A percentile compares a stretch with the other conserved stretches of the same genome.
Evolutionary conservation across 2,888 invertebrate genomes (phyloP).

Genomic region (Polymixis lichenea): DNA sequence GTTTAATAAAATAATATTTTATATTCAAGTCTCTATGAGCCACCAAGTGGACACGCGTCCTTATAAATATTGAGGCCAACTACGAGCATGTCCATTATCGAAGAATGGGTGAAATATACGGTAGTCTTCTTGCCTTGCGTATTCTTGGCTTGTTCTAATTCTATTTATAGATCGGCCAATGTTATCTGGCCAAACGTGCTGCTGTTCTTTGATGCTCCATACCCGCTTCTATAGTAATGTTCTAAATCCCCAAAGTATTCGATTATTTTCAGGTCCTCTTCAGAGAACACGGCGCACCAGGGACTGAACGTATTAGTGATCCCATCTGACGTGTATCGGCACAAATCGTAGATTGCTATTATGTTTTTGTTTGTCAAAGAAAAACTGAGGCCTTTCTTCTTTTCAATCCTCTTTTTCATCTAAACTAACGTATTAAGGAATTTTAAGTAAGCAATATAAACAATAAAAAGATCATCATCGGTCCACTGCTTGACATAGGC

Average conservation of each 20-base stretch:
- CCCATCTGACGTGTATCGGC: slow-evolving; percentile 93
- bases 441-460: too few species aligned
- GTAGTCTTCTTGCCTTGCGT: slow-evolving; percentile 85
- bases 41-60: slow-evolving; percentile 90
- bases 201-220: slow-evolving; percentile 84
- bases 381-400: slow-evolving; percentile 83
- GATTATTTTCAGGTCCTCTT: slow-evolving; percentile 93
- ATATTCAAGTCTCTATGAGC: slow-evolving; percentile 90
- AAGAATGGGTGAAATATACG: slow-evolving; percentile 92
- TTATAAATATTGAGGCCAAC: slow-evolving; percentile 92
- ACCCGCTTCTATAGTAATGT: slow-evolving; percentile 91
- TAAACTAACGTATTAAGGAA: neutral
- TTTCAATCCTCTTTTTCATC: slow-evolving; percentile 85
- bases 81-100: slow-evolving; percentile 91
- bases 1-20: too few species aligned
- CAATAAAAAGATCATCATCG: too few species aligned
- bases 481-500: too few species aligned
- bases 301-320: slow-evolving; percentile 86
- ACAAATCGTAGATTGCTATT: slow-evolving; percentile 93
- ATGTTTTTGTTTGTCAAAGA: slow-evolving; percentile 82
- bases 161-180: slow-evolving; percentile 91
- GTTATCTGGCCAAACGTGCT: slow-evolving; percentile 92
- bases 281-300: slow-evolving; percentile 94
- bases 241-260: slow-evolving; percentile 93
- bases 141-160: slow-evolving; percentile 81